Evolutionary conservation across 1,140 invertebrate genomes (phyloP).

Genomic region (Leptopilina clavipes): DNA sequence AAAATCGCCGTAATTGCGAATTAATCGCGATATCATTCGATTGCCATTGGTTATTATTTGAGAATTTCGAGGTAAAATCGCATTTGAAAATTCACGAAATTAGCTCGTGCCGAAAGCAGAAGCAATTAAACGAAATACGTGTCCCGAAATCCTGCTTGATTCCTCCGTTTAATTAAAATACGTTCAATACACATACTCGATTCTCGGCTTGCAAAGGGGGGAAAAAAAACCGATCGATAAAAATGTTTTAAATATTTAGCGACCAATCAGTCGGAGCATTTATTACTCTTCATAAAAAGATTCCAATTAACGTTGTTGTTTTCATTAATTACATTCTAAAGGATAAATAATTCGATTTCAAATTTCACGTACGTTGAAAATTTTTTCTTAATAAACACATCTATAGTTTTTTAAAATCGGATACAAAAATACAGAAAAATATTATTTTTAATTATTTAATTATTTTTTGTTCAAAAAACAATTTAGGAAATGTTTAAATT

Average conservation of each 20-base stretch:
- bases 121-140: constrained; percentile 50
- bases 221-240: constrained; percentile 1
- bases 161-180: constrained; percentile 51
- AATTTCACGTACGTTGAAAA: too few relatives aligned
- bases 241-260: constrained; percentile 21
- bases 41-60: background rate
- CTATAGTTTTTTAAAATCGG: too few relatives aligned
- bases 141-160: constrained; percentile 47
- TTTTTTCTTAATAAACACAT: too few relatives aligned
- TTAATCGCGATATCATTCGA: constrained; percentile 12
- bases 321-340: too few relatives aligned
- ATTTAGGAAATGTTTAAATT: too few relatives aligned
- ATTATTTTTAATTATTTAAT: too few relatives aligned
- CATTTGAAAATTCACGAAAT: constrained; percentile 48
- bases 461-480: too few relatives aligned
- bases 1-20: background rate
- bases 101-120: constrained; percentile 44
- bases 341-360: too few relatives aligned
- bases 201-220: background rate
- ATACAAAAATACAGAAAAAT: too few relatives aligned
- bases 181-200: constrained; percentile 38
- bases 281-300: background rate
- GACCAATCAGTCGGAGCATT: background rate
- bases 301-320: too few relatives aligned
- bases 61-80: constrained; percentile 36